phyloP scores from a whole-genome alignment of 2,113 vertebrate genomes.

The Psittacula cyanocephala region DNA sequence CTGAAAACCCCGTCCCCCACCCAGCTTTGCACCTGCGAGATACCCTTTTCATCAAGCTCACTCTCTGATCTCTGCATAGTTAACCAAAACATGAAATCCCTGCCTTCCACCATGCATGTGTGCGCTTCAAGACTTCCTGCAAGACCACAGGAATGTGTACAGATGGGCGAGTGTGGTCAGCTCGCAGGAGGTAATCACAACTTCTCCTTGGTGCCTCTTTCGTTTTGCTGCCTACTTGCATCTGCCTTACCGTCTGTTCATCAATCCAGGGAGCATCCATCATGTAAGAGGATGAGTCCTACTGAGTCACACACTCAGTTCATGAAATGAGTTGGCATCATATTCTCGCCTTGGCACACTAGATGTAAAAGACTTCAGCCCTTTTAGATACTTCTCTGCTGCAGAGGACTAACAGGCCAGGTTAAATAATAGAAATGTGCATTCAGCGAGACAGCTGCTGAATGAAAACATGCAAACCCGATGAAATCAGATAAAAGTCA shows the following conservation, averaged over 20 bases:
- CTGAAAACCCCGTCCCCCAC: background rate
- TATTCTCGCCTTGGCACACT: constrained; percentile 7
- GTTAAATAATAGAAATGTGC: background rate
- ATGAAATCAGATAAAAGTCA: background rate
- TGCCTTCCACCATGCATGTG: background rate
- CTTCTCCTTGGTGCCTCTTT: constrained; percentile 36
- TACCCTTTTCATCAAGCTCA: background rate
- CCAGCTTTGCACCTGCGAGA: background rate
- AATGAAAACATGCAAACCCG: background rate
- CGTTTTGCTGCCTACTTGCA: constrained; percentile 46
- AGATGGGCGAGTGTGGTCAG: constrained; percentile 46
- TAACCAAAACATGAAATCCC: background rate
- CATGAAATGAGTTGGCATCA: constrained; percentile 29
- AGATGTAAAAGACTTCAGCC: background rate
- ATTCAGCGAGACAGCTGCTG: background rate
- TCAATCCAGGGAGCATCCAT: constrained; percentile 31
- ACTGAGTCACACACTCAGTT: constrained; percentile 30
- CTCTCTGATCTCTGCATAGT: background rate
- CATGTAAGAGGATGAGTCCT: background rate
- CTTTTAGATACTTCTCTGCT: background rate
- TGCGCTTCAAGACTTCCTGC: background rate
- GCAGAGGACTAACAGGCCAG: background rate
- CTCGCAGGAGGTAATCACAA: constrained; percentile 62
- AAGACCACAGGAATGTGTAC: background rate
- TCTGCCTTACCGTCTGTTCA: constrained; percentile 48